phyloP scores from a whole-genome alignment of 2,888 invertebrate species.

The Orchesella flavescens region DNA sequence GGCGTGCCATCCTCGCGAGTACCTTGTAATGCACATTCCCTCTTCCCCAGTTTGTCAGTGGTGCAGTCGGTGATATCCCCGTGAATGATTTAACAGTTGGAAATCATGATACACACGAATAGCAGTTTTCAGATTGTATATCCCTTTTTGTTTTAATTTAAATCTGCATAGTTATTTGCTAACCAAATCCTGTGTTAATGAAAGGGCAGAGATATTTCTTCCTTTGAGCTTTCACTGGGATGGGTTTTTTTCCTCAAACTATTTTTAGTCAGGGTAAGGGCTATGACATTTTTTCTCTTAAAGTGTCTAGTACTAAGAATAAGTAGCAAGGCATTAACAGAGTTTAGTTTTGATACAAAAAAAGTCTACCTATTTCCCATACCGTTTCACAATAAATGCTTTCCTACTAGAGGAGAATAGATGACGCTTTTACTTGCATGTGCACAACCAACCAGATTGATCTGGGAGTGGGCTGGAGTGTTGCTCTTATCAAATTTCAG shows the following conservation, averaged over 20 bases:
- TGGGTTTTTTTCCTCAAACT: background rate
- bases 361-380: no score
- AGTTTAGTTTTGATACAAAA: no score
- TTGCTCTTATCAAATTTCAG: slow-evolving; percentile 60
- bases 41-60: background rate
- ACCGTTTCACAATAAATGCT: no score
- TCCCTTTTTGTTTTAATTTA: no score
- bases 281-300: no score
- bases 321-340: background rate
- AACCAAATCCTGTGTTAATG: background rate
- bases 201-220: background rate
- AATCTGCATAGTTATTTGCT: no score
- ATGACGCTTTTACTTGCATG: slow-evolving; percentile 49
- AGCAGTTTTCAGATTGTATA: background rate
- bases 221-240: background rate
- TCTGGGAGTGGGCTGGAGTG: slow-evolving; percentile 62
- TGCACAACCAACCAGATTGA: slow-evolving; percentile 57
- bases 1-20: slow-evolving; percentile 16
- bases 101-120: background rate
- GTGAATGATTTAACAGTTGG: slow-evolving; percentile 43
- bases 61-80: slow-evolving; percentile 49
- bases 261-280: no score
- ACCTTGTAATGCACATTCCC: background rate
- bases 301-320: background rate
- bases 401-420: slow-evolving; percentile 10